Evolutionary conservation across 2,888 invertebrate species (phyloP), one percentile per base, ranked within the genome.

Genomic region (Dicyrtomina minuta): DNA sequence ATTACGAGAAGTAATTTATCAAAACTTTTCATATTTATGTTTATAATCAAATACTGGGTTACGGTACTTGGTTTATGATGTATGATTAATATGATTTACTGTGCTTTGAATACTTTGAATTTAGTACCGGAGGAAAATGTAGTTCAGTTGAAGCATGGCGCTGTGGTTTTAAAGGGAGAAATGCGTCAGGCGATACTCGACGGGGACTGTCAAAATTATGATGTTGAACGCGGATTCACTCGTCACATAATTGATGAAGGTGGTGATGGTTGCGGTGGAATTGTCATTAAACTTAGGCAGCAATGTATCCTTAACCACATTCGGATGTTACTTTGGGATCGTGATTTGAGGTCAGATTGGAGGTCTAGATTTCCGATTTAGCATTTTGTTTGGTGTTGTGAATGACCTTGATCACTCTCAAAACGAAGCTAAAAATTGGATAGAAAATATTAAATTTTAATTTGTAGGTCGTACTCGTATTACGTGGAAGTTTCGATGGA

Each of bases 291-390:
- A 79, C 86, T 97, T 67, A 83, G 83, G 26, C 87, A 89, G 62
- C 88, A 89, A 77, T 93, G 90, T 81, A 96, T 98, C 80, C 87
- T 99, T 79, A 99, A 99, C 85, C 92, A 95, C 80, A 87, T 99
- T 70, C 88, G 89, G 70, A 88, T 99, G 87, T 85, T 96, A 78
- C 86, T 99, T 13, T 97, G 96, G 96, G 98, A 98, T 83, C 86
- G 90, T 70, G 97, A 98, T 82, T 87, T 89, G 81, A 56, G 72
- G 70, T 72, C n/a, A n/a, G n/a, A n/a, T n/a, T n/a, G n/a, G n/a
- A n/a, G n/a, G n/a, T n/a, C n/a, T n/a, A n/a, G n/a, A n/a, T n/a
- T n/a, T n/a, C n/a, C n/a, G n/a, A n/a, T n/a, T n/a, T n/a, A n/a
- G n/a, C n/a, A n/a, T n/a, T n/a, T n/a, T n/a, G n/a, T n/a, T n/a